These are phyloP conservation scores for Notocelia uddmanniana DNA, from an alignment of 2,888 invertebrate genomes.

Conservation along the genomic window DNA sequence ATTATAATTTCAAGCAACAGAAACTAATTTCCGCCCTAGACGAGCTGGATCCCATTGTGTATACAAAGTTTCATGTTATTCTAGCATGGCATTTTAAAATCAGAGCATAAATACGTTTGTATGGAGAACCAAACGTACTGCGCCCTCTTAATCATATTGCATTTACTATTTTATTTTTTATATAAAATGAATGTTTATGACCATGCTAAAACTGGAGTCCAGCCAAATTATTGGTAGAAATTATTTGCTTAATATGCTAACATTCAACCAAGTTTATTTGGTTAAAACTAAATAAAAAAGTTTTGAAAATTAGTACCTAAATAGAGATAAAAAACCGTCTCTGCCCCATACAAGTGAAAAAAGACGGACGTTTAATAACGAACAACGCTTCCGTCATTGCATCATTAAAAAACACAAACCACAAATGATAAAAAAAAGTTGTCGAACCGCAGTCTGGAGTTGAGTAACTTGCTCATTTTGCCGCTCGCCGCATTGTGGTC, in stretches of 20 bases:
- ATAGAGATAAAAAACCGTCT: neutral
- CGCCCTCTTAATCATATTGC: too few species aligned
- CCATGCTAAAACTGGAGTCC: neutral
- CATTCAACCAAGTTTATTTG: neutral
- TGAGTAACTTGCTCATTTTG: conserved; percentile 59
- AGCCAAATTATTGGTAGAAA: neutral
- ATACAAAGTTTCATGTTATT: too few species aligned
- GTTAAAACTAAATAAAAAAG: neutral
- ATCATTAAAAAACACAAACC: conserved; percentile 27
- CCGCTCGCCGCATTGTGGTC: conserved; percentile 57
- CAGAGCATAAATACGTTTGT: too few species aligned
- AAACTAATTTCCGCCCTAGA: too few species aligned
- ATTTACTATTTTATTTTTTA: too few species aligned
- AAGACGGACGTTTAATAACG: conserved; percentile 9
- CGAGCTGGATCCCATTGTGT: too few species aligned
- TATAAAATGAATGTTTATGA: neutral
- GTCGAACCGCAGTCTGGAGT: conserved; percentile 55
- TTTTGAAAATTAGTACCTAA: neutral
- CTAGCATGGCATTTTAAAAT: too few species aligned
- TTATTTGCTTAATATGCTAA: neutral
- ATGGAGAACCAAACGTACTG: too few species aligned
- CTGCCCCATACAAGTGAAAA: neutral
- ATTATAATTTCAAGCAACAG: too few species aligned
- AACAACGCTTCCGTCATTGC: conserved; percentile 17
- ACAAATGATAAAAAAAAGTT: conserved; percentile 51